These are phyloP conservation scores for Sphecodes monilicornis DNA, from an alignment of 2,888 invertebrate species.

Conservation along the genomic window DNA sequence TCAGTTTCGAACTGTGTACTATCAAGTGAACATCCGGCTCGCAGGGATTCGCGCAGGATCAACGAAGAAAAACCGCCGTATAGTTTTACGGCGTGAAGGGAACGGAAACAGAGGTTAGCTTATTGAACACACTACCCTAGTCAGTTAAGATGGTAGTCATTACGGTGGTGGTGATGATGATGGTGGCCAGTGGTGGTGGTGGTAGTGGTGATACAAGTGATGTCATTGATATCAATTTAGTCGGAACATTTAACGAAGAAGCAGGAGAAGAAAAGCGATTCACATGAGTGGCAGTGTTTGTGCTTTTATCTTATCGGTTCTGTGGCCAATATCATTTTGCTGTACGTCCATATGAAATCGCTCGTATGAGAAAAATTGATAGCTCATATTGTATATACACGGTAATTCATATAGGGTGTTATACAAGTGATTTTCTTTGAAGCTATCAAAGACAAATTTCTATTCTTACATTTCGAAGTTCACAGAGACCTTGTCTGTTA, in stretches of 20 bases:
- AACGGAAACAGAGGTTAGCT: constrained; percentile 61
- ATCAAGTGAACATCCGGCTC: constrained; percentile 27
- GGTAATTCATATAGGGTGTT: constrained; percentile 11
- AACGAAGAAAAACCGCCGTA: constrained; percentile 35
- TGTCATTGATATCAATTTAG: constrained; percentile 63
- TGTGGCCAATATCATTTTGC: background rate
- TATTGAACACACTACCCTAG: constrained; percentile 65
- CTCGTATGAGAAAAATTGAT: constrained; percentile 30
- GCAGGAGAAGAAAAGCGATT: constrained; percentile 25
- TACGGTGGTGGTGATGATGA: constrained; percentile 2
- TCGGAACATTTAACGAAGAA: constrained; percentile 42
- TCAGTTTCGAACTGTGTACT: background rate
- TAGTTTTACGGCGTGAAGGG: constrained; percentile 31
- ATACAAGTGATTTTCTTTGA: background rate
- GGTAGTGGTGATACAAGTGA: constrained; percentile 47
- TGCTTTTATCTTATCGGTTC: constrained; percentile 42
- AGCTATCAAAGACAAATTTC: constrained; percentile 1
- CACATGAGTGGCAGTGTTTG: constrained; percentile 16
- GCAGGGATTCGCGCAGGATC: constrained; percentile 1
- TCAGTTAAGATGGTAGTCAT: constrained; percentile 59
- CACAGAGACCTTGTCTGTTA: background rate
- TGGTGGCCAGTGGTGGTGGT: constrained; percentile 32
- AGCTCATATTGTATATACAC: constrained; percentile 12
- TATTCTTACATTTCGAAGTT: background rate
- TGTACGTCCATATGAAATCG: constrained; percentile 5